Evolutionary conservation across 2,888 invertebrate species (phyloP).

Genomic region (Coremacera marginata): DNA sequence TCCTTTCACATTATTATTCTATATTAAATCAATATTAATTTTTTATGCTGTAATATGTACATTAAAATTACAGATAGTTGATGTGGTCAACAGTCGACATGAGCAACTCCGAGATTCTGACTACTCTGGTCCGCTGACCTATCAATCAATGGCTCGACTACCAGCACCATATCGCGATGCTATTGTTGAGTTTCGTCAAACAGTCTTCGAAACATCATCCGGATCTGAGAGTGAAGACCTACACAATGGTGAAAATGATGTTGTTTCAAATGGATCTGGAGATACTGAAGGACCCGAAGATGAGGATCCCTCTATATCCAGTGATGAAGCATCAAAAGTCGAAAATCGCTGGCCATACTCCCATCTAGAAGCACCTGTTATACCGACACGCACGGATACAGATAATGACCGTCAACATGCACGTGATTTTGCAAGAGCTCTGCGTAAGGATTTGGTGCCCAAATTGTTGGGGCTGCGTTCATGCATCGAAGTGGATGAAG

Average conservation of each 20-base stretch:
- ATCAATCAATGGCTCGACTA: conserved; percentile 84
- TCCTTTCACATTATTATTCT: too few relatives aligned
- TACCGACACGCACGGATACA: conserved; percentile 73
- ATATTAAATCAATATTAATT: too few relatives aligned
- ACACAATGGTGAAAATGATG: conserved; percentile 76
- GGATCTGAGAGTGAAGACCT: conserved; percentile 78
- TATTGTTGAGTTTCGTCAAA: conserved; percentile 77
- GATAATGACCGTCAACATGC: conserved; percentile 91
- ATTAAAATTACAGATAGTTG: conserved; percentile 68
- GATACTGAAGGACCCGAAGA: conserved; percentile 82
- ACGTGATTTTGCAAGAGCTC: conserved; percentile 82
- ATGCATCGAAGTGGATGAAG: conserved; percentile 90
- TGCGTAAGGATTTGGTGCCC: conserved; percentile 81
- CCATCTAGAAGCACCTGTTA: conserved; percentile 67
- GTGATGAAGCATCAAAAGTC: conserved; percentile 67
- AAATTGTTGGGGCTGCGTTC: conserved; percentile 81
- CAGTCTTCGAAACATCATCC: conserved; percentile 74
- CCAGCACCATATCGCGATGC: conserved; percentile 86
- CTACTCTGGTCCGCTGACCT: conserved; percentile 87
- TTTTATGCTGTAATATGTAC: too few relatives aligned
- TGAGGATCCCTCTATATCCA: conserved; percentile 71
- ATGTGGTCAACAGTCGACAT: conserved; percentile 77
- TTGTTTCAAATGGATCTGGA: conserved; percentile 82
- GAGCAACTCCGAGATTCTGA: conserved; percentile 79
- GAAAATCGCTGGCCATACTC: conserved; percentile 70